Evolutionary conservation across 92 coral and sea anemone species (phyloP), one percentile per base, ranked within the genome.

Genomic region (Chrysogorgia sp.): DNA sequence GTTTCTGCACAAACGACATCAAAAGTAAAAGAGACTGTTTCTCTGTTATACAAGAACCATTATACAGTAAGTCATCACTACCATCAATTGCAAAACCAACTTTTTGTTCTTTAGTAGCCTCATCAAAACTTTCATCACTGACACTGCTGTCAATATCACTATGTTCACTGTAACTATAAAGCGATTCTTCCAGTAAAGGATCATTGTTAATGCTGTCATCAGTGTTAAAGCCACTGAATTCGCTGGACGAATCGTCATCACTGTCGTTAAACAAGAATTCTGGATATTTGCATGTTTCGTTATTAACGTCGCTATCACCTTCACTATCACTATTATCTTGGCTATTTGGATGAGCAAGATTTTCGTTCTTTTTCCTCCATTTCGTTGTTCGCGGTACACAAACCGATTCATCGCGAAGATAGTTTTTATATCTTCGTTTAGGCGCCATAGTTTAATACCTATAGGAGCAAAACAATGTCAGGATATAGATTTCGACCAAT

Each of bases 331-430:
- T 37, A 37, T 37, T 37, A 37, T 37, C 43, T 37, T 37, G 43
- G 43, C 5, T 37, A 12, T 37, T 37, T 37, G 43, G 43, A 37
- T 37, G 43, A 37, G 43, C 43, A 37, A 5, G 59, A 23, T 17
- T 17, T 52, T 52, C 59, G 26, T 52, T 52, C 22, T 52, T 23
- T 52, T 52, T 52, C 26, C 59, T 52, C 59, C 59, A 52, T 52
- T 52, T 52, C 26, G 59, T 52, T 52, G 59, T 52, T 52, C 26
- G 21, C 22, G 59, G 59, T 52, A 52, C 26, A 52, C 21, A 17
- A 52, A 23, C 59, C 26, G 59, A 52, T 52, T 52, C 59, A 52
- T 5, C 20, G 10, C 50, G 17, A 9, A 43, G 17, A 43, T 43
- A 43, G 10, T 9, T 8, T 43, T 43, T 43, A 43, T 43, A 43